Conservation (phyloP, 2,797 vertebrate species). For the Cirrhinus mrigala region DNA sequence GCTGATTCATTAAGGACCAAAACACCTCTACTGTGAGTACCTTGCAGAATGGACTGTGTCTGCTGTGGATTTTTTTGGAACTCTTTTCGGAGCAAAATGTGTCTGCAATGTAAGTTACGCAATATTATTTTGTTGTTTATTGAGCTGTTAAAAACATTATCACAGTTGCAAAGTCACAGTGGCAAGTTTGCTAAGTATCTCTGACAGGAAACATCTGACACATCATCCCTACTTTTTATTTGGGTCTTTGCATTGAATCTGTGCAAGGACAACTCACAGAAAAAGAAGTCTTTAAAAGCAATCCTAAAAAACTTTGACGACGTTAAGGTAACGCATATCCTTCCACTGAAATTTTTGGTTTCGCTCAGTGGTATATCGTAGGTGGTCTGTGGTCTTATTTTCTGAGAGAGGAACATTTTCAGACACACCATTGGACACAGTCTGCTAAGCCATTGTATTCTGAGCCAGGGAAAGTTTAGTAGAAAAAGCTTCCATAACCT, state of each 20-base stretch:
- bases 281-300: background rate
- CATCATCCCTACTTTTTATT: background rate
- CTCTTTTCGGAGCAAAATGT: background rate
- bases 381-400: constrained; percentile 14
- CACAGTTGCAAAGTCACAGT: background rate
- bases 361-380: background rate
- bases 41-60: background rate
- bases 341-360: background rate
- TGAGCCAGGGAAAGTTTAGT: background rate
- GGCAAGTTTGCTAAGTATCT: background rate
- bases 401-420: constrained; percentile 16
- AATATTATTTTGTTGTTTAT: background rate
- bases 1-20: background rate
- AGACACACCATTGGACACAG: background rate
- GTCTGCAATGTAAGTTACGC: background rate
- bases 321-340: background rate
- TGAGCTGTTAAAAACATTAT: background rate
- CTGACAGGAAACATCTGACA: background rate
- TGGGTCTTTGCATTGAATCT: background rate
- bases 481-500: constrained; percentile 10
- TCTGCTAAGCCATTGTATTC: background rate
- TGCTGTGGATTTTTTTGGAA: background rate
- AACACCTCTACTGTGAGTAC: background rate
- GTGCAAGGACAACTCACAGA: background rate
- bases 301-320: background rate